Evolutionary conservation across 1,140 invertebrate species (phyloP).

Genomic region (Pseudomyrmex pallidus): DNA sequence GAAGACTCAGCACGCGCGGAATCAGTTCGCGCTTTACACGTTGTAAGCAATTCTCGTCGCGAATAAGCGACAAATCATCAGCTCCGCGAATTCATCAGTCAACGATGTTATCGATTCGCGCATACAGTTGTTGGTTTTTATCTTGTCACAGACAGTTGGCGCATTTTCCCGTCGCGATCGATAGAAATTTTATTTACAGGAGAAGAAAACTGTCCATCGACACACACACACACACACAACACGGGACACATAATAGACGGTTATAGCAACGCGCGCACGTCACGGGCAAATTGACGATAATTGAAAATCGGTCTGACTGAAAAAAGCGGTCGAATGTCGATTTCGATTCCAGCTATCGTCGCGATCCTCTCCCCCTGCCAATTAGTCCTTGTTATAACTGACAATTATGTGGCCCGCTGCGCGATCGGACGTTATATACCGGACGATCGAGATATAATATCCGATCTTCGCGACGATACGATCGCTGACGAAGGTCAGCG

Average conservation of each 20-base stretch:
- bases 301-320: constrained; percentile 61
- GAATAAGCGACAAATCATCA: background rate
- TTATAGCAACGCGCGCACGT: background rate
- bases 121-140: constrained; percentile 9
- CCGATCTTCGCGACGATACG: constrained; percentile 26
- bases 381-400: constrained; percentile 64
- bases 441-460: constrained; percentile 7
- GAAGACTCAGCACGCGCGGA: background rate
- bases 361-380: constrained; percentile 42
- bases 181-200: constrained; percentile 52
- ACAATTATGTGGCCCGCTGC: constrained; percentile 60
- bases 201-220: background rate
- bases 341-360: constrained; percentile 39
- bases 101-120: background rate
- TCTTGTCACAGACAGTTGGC: background rate
- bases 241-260: constrained; percentile 47
- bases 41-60: background rate
- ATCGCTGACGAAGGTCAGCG: constrained; percentile 58
- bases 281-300: constrained; percentile 16
- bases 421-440: constrained; percentile 30
- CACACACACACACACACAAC: too few relatives aligned
- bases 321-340: constrained; percentile 23
- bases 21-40: background rate
- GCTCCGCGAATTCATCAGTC: constrained; percentile 15
- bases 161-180: constrained; percentile 23